Evolutionary conservation across 64 coral and sea anemone genomes (phyloP).

Genomic region (Actinia equina): DNA sequence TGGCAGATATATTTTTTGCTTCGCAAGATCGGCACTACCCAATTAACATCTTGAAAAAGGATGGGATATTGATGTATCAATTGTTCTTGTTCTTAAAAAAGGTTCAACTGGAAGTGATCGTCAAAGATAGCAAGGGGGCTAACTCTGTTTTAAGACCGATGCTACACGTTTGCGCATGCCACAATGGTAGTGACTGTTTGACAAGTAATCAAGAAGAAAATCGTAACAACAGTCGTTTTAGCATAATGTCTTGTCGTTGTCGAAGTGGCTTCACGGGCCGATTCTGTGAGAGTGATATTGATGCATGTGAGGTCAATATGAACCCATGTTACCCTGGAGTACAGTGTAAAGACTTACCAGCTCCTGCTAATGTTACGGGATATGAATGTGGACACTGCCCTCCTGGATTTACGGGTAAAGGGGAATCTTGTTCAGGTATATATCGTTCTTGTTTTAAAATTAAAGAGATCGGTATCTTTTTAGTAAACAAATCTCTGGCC

Average conservation of each 20-base stretch:
- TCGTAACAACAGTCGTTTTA: conserved; percentile 12
- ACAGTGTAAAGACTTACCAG: conserved; percentile 31
- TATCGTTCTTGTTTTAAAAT: neutral
- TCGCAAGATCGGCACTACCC: too few species aligned
- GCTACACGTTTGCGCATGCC: conserved; percentile 35
- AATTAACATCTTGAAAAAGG: too few species aligned
- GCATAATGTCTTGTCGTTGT: conserved; percentile 21
- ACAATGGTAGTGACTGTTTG: conserved; percentile 17
- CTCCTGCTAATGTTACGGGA: conserved; percentile 41
- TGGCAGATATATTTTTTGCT: too few species aligned
- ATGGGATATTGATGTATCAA: too few species aligned
- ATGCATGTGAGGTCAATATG: conserved; percentile 49
- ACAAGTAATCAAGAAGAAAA: neutral
- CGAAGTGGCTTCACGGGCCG: conserved; percentile 34
- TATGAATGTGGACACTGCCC: conserved; percentile 49
- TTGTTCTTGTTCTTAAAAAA: neutral
- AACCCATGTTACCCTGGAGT: conserved; percentile 60
- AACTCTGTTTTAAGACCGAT: conserved; percentile 12
- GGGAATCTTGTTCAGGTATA: conserved; percentile 13
- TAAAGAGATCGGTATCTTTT: too few species aligned
- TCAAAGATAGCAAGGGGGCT: neutral
- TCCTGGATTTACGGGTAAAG: conserved; percentile 31
- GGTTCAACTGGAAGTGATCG: neutral
- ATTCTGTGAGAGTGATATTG: conserved; percentile 40
- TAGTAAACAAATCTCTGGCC: too few species aligned